These are phyloP conservation scores for Odontamblyopus lacepedii DNA, from an alignment of 2,797 vertebrate species.

Conservation along the genomic window DNA sequence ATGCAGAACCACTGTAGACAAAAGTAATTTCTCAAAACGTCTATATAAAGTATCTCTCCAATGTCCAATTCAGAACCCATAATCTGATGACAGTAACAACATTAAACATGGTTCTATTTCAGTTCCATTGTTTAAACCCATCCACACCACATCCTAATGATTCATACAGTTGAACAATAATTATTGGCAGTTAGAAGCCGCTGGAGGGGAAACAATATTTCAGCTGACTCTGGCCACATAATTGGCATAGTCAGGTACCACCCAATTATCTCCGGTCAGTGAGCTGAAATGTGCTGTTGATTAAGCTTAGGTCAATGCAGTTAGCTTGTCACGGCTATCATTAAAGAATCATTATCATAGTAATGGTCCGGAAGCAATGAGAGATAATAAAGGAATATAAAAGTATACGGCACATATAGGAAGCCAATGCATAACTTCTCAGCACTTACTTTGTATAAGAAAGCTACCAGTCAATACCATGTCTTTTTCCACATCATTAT, in stretches of 20 bases:
- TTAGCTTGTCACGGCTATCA: slow-evolving; percentile 36
- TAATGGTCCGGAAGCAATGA: slow-evolving; percentile 40
- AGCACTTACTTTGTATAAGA: not conserved
- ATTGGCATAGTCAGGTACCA: slow-evolving; percentile 4
- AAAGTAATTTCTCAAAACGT: not conserved
- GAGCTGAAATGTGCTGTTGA: slow-evolving; percentile 37
- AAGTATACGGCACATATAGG: slow-evolving; percentile 9
- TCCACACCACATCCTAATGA: not conserved
- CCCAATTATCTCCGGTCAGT: slow-evolving; percentile 29
- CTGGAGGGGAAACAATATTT: not conserved
- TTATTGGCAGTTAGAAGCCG: not conserved
- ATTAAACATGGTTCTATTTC: not conserved
- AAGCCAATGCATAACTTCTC: not conserved
- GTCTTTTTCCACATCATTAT: not conserved
- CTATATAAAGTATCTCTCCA: too few relatives aligned
- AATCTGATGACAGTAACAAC: slow-evolving; percentile 4
- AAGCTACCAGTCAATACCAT: not conserved
- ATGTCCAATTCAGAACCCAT: too few relatives aligned
- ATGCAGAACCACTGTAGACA: not conserved
- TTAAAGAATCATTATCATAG: slow-evolving; percentile 59
- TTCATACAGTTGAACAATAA: slow-evolving; percentile 4
- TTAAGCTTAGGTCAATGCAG: slow-evolving; percentile 43
- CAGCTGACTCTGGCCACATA: slow-evolving; percentile 7
- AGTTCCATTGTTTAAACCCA: not conserved
- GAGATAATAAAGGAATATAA: slow-evolving; percentile 15